Evolutionary conservation across 2,113 vertebrate species (phyloP).

Genomic region (Syrmaticus mikado): DNA sequence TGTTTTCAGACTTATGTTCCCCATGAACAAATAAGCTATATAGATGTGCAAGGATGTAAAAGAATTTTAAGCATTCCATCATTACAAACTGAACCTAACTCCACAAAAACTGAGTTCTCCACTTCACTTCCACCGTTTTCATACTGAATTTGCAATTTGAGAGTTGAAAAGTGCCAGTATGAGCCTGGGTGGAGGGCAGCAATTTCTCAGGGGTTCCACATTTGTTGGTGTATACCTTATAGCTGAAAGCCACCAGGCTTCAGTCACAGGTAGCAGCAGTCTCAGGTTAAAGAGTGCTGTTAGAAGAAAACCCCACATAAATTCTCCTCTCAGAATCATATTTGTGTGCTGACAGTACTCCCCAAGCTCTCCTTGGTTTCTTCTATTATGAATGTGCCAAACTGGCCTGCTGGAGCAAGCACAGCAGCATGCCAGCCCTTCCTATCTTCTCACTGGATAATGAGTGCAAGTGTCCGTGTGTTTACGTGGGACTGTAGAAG

Average conservation of each 20-base stretch:
- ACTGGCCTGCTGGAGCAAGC: not conserved
- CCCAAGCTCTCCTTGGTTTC: not conserved
- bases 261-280: not conserved
- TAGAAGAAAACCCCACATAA: not conserved
- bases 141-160: not conserved
- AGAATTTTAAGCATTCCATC: not conserved
- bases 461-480: not conserved
- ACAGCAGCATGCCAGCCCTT: not conserved
- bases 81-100: not conserved
- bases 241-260: not conserved
- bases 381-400: not conserved
- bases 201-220: not conserved
- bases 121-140: not conserved
- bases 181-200: not conserved
- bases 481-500: not conserved
- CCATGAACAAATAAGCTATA: not conserved
- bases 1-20: not conserved
- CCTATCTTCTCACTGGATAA: not conserved
- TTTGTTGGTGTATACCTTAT: not conserved
- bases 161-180: not conserved
- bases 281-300: not conserved
- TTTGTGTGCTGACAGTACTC: not conserved
- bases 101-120: not conserved
- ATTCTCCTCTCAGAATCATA: not conserved
- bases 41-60: not conserved